Evolutionary conservation across 2,113 vertebrate genomes (phyloP).

Genomic region (Oncorhynchus keta): DNA sequence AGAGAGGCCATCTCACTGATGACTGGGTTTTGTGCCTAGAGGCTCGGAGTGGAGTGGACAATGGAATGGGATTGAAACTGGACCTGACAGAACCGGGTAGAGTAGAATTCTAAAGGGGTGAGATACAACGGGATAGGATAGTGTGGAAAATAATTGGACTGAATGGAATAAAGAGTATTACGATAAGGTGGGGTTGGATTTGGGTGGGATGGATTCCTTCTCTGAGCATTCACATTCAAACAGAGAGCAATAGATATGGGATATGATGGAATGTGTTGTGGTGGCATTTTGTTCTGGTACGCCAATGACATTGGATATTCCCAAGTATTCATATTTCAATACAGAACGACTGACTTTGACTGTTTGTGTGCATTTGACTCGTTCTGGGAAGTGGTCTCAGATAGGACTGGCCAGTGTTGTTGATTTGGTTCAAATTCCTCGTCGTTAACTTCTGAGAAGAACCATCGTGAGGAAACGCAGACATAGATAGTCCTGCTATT

Average conservation of each 20-base stretch:
- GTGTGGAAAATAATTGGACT: slow-evolving; percentile 64
- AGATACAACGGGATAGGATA: slow-evolving; percentile 27
- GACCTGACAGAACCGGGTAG: not conserved
- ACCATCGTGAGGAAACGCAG: not conserved
- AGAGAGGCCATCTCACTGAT: not conserved
- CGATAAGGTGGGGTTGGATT: slow-evolving; percentile 59
- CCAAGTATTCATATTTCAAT: slow-evolving; percentile 57
- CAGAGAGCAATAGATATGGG: slow-evolving; percentile 59
- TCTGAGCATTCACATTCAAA: slow-evolving; percentile 54
- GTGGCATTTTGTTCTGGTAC: slow-evolving; percentile 62
- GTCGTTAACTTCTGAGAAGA: slow-evolving; percentile 29
- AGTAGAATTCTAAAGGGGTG: slow-evolving; percentile 17
- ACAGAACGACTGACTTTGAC: slow-evolving; percentile 5
- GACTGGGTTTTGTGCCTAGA: not conserved
- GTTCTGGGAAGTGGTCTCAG: slow-evolving; percentile 8
- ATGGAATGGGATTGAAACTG: not conserved
- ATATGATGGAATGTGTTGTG: slow-evolving; percentile 49
- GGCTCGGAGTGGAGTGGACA: slow-evolving; percentile 1
- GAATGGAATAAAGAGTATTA: slow-evolving; percentile 59
- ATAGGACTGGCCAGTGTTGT: slow-evolving; percentile 6
- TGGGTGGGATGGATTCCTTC: slow-evolving; percentile 54
- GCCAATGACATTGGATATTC: slow-evolving; percentile 45
- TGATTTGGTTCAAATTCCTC: slow-evolving; percentile 17
- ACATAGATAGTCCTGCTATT: not conserved
- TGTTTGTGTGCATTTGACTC: not conserved